phyloP scores from a whole-genome alignment of 2,888 invertebrate species.

The Marronus borbonicus region DNA sequence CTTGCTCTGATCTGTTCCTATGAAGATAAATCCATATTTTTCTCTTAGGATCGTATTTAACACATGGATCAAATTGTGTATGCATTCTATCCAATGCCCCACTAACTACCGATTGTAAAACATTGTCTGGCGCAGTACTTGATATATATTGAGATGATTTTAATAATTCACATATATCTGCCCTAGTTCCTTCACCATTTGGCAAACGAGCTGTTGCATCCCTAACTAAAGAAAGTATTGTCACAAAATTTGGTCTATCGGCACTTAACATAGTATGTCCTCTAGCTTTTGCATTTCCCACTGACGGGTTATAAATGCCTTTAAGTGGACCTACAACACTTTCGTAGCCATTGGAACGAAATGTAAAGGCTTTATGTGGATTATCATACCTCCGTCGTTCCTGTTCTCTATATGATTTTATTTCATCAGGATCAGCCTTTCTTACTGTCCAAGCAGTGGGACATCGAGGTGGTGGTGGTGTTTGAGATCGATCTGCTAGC shows the following conservation, averaged over 20 bases:
- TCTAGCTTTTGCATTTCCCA: conserved; percentile 77
- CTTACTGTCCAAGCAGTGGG: conserved; percentile 89
- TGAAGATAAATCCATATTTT: conserved; percentile 98
- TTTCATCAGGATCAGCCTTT: conserved; percentile 84
- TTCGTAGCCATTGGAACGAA: conserved; percentile 74
- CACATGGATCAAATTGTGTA: conserved; percentile 93
- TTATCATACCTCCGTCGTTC: conserved; percentile 89
- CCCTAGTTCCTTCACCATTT: conserved; percentile 93
- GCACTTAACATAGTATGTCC: conserved; percentile 89
- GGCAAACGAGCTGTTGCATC: conserved; percentile 95
- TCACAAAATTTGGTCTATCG: conserved; percentile 91
- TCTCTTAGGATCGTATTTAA: conserved; percentile 91
- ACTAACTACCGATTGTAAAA: conserved; percentile 87
- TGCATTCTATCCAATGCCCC: conserved; percentile 93
- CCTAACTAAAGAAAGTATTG: conserved; percentile 91
- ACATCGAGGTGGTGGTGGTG: conserved; percentile 76
- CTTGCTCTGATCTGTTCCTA: conserved; percentile 74
- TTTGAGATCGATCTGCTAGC: conserved; percentile 68
- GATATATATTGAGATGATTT: conserved; percentile 78
- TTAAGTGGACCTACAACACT: conserved; percentile 73
- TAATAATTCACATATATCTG: conserved; percentile 91
- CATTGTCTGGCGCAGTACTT: conserved; percentile 74
- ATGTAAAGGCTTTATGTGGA: conserved; percentile 94
- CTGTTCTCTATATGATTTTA: conserved; percentile 83
- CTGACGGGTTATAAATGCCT: conserved; percentile 81